Conservation (phyloP, 2,113 vertebrate species). For the Dasypus novemcinctus region DNA sequence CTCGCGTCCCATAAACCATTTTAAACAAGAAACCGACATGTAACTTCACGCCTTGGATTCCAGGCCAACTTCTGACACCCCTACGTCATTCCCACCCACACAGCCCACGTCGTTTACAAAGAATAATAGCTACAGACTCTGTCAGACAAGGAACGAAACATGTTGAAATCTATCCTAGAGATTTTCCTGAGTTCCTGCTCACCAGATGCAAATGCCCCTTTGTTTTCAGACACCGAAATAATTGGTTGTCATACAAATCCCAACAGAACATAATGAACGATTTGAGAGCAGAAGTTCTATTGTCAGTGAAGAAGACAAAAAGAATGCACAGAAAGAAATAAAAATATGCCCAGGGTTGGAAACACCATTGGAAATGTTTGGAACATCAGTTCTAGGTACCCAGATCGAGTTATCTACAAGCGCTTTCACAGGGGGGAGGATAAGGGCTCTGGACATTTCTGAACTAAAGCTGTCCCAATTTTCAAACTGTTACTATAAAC, state of each 20-base stretch:
- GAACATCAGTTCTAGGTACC: background rate
- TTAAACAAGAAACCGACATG: background rate
- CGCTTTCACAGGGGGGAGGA: background rate
- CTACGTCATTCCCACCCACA: background rate
- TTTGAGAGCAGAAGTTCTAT: background rate
- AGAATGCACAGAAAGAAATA: background rate
- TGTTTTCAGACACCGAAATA: constrained; percentile 58
- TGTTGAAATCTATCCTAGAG: background rate
- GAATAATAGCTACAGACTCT: background rate
- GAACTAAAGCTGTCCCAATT: background rate
- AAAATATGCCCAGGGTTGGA: background rate
- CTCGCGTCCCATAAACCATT: background rate
- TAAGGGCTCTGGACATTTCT: background rate
- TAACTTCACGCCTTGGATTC: background rate
- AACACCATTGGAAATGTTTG: background rate
- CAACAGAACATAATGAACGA: constrained; percentile 28
- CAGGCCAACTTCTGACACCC: background rate
- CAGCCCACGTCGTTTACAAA: background rate
- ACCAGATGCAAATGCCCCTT: constrained; percentile 8
- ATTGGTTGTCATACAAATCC: constrained; percentile 33
- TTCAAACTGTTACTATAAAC: constrained; percentile 14
- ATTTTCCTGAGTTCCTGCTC: background rate
- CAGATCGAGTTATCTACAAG: background rate
- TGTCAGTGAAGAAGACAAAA: constrained; percentile 10
- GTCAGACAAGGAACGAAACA: background rate